Conservation (phyloP, 2,888 invertebrate species). For the Pterostichus niger region DNA sequence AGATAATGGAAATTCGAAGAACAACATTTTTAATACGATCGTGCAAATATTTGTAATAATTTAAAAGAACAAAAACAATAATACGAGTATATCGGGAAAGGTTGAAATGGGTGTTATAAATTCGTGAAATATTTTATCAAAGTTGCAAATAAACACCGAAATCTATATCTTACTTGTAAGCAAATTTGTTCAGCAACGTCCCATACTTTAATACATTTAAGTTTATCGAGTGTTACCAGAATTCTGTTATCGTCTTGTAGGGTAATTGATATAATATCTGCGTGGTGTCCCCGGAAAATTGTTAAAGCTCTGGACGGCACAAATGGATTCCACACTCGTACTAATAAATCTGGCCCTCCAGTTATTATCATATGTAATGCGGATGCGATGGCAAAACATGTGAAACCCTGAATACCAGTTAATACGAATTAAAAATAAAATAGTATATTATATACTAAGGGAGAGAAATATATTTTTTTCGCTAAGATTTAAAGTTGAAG, state of each 20-base stretch:
- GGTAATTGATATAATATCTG: constrained; percentile 83
- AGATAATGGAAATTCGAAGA: no score
- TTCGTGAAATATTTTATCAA: no score
- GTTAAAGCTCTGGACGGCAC: constrained; percentile 84
- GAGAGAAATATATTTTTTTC: no score
- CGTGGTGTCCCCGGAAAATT: constrained; percentile 85
- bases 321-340: constrained; percentile 89
- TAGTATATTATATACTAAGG: no score
- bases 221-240: constrained; percentile 86
- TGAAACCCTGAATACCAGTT: constrained; percentile 78
- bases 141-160: no score
- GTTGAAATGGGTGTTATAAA: no score
- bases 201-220: constrained; percentile 88
- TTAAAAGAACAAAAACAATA: no score
- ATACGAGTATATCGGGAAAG: no score
- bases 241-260: constrained; percentile 84
- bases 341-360: constrained; percentile 87
- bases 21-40: no score
- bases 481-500: no score
- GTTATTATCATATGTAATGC: constrained; percentile 82
- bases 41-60: no score
- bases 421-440: no score
- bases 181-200: constrained; percentile 84
- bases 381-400: constrained; percentile 82
- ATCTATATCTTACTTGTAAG: constrained; percentile 79